A percentile compares a stretch with the other conserved stretches of the same genome.
phyloP scores from a whole-genome alignment of 2,888 invertebrate genomes.

The Bembecia ichneumoniformis region DNA sequence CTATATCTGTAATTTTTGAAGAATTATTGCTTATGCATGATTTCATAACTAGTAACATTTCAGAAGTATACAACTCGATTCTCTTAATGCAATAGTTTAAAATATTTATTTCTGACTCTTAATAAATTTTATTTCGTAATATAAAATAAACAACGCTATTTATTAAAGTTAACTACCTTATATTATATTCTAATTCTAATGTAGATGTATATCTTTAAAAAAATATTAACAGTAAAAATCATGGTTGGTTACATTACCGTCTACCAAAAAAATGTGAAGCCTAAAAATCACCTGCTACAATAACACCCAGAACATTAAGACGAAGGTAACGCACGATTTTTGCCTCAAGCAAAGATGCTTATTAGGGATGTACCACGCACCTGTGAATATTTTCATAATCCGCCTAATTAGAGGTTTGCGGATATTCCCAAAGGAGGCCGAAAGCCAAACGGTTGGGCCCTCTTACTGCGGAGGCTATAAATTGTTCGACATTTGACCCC shows the following conservation, averaged over 20 bases:
- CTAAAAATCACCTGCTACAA: slow-evolving; percentile 52
- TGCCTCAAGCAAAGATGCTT: slow-evolving; percentile 64
- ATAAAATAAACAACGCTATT: too few species aligned
- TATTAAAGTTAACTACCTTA: too few species aligned
- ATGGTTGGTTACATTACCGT: slow-evolving; percentile 47
- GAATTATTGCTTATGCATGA: too few species aligned
- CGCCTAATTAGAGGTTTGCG: slow-evolving; percentile 71
- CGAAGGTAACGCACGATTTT: slow-evolving; percentile 52
- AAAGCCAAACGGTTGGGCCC: slow-evolving; percentile 56
- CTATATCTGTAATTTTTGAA: too few species aligned
- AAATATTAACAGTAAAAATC: slow-evolving; percentile 10
- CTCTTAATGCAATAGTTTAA: too few species aligned
- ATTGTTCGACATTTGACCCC: slow-evolving; percentile 72
- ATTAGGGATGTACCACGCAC: slow-evolving; percentile 65
- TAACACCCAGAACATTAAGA: slow-evolving; percentile 63
- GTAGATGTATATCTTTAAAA: too few species aligned
- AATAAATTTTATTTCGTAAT: too few species aligned
- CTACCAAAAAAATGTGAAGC: slow-evolving; percentile 38
- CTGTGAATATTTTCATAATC: slow-evolving; percentile 72
- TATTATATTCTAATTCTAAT: too few species aligned
- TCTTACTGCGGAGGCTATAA: slow-evolving; percentile 67
- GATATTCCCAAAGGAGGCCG: slow-evolving; percentile 62
- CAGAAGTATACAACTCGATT: too few species aligned
- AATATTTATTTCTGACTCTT: too few species aligned
- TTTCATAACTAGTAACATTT: too few species aligned